Evolutionary conservation across 1,140 invertebrate genomes (phyloP), one percentile per base, ranked within the genome.

Genomic region (Zaprionus inermis): DNA sequence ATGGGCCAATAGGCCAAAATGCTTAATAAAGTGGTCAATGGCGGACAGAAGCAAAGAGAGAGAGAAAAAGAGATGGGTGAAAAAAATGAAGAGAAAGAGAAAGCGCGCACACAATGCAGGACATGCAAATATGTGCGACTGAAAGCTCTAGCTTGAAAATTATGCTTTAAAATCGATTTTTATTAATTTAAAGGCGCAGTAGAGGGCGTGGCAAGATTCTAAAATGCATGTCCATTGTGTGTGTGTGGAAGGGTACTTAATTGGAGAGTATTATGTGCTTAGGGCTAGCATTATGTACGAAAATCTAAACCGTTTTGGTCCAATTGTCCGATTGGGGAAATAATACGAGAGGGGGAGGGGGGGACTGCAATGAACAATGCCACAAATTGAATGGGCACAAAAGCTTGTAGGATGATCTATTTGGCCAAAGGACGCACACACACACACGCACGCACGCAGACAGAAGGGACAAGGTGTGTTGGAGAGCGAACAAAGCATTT

Each of bases 11-110:
- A 60, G 52, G 34, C 16, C 57, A 41, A 74, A 70, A 55, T 65
- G 61, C 22, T 75, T 75, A 69, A 78, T 73, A 74, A 77, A 73
- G 55, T 70, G 69, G 60, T 59, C 65, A 58, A 54, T 52, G 41
- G n/a, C 38, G 20, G 30, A 64, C 11, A 30, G 2, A 65, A 0
- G 9, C 14, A 30, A 24, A 24, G 5, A n/a, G 30, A 38, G 30
- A 12, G 3, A 51, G 16, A 46, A 2, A 36, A 20, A 36, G 18
- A 36, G 41, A 7, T 4, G 16, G 7, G n/a, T n/a, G n/a, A n/a
- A n/a, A n/a, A n/a, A n/a, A n/a, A n/a, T n/a, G n/a, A n/a, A n/a
- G 34, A 18, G 52, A 28, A 7, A 32, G 7, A 32, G 36, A n/a
- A 2, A 5, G 14, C n/a, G 36, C 14, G 1, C 18, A 4, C 4